Percentiles rank a stretch among this genome's conserved stretches.
Conservation (phyloP, 2,797 vertebrate genomes). For the Crocodylus rhombifer region DNA sequence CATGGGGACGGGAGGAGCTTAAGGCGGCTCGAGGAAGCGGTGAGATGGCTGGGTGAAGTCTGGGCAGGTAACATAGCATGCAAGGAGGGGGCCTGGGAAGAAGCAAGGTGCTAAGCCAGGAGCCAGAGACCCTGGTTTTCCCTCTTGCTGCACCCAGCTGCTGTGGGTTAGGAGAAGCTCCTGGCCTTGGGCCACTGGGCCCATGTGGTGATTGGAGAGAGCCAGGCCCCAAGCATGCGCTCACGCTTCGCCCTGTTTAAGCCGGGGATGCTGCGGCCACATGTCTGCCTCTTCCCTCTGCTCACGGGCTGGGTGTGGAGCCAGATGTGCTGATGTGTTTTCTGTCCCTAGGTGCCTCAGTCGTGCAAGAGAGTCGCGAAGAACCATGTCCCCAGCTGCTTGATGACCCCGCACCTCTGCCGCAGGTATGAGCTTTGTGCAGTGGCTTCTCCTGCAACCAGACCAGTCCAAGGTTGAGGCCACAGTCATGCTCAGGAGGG, state of each 20-base stretch:
- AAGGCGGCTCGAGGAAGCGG: background rate
- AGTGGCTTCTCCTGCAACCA: background rate
- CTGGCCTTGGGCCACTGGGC: background rate
- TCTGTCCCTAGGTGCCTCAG: slow-evolving; percentile 38
- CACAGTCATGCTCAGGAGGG: too few species aligned
- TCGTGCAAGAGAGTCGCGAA: background rate
- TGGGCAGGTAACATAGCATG: background rate
- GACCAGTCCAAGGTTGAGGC: too few species aligned
- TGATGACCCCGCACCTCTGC: background rate
- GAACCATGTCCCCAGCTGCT: background rate
- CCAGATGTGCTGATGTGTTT: background rate
- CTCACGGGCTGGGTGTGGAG: background rate
- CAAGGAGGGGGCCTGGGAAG: background rate
- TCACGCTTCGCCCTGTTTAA: background rate
- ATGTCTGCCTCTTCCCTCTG: background rate
- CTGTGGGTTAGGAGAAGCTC: background rate
- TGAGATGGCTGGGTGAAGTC: background rate
- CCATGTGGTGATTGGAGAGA: background rate
- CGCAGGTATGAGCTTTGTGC: slow-evolving; percentile 41
- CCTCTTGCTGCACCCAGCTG: background rate
- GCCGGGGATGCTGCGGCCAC: background rate
- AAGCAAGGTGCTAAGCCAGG: background rate
- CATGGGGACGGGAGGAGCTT: background rate
- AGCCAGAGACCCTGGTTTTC: background rate
- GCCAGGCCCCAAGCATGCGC: background rate